Conservation (phyloP, 2,888 invertebrate species). For the Drosophila austrosaltans region DNA sequence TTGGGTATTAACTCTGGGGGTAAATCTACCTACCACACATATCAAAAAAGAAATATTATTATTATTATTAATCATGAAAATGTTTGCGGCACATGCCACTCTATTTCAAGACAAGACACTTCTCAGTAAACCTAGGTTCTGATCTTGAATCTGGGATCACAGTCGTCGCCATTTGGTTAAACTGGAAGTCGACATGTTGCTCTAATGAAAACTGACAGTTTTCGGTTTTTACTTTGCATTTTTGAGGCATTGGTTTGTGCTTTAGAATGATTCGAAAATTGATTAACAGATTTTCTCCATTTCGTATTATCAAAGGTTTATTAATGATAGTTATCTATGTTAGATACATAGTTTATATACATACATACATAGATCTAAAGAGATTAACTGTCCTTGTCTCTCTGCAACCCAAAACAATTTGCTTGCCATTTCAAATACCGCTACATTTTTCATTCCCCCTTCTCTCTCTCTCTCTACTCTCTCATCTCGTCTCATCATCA, state of each 20-base stretch:
- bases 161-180: not conserved
- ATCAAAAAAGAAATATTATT: conserved; percentile 40
- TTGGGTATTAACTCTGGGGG: conserved; percentile 38
- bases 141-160: conserved; percentile 5
- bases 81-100: conserved; percentile 78
- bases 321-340: not conserved
- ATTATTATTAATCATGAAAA: conserved; percentile 71
- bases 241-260: conserved; percentile 37
- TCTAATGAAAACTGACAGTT: conserved; percentile 78
- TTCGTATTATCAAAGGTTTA: not conserved
- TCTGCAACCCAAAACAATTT: not conserved
- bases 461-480: too few species aligned
- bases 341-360: not conserved
- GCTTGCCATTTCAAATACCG: conserved; percentile 21
- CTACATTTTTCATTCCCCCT: conserved; percentile 17
- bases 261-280: conserved; percentile 45
- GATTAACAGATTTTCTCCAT: conserved; percentile 31
- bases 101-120: conserved; percentile 54
- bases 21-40: conserved; percentile 29
- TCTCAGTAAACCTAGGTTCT: conserved; percentile 1
- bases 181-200: conserved; percentile 47
- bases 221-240: conserved; percentile 34
- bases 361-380: not conserved
- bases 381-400: not conserved
- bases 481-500: too few species aligned